Base-by-base conservation (phyloP, 2,797 vertebrate species). In the Hephaestus fuliginosus region DNA sequence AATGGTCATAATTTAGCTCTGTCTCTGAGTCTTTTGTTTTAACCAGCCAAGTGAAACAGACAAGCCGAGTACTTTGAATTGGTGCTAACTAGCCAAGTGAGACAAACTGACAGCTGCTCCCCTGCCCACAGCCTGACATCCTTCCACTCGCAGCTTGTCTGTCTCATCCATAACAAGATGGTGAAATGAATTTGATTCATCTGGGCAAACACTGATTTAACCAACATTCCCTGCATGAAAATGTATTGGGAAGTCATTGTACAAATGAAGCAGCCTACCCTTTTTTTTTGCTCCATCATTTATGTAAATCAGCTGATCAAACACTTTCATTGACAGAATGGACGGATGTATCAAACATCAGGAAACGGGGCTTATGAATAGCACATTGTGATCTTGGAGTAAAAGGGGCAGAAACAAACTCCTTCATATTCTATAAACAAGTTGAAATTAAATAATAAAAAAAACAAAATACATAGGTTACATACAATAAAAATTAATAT, bases 61-160 rank as follows among this genome's bases (percentile, higher is more conserved):
- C 82, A 90, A 84, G 84, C 74, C 49, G 58, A 84, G 77, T 86
- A 87, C 84, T 91, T 90, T 86, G 80, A 86, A 79, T 90, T 83
- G 86, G 80, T 70, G 74, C 81, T 86, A 88, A 91, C 89, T 89
- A 81, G 86, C 88, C 83, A 89, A 91, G 88, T 91, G 92, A 89
- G 84, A 91, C 88, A 86, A 88, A 91, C 85, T 91, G 88, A 89
- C 90, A 91, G 90, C 89, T 91, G 87, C 81, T 93, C 83, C 80
- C 75, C 73, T 80, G 80, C 84, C 70, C 88, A 88, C 85, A 84
- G 81, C 60, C 84, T 89, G 87, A 92, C 80, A 87, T 87, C 69
- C 83, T 83, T 86, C 71, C 80, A 80, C 85, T 88, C 75, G 58
- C 81, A 86, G 84, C 73, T 82, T 88, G 84, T 84, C 80, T 91